Base-by-base conservation (phyloP, 2,113 vertebrate genomes). In the Poecilia latipinna region DNA sequence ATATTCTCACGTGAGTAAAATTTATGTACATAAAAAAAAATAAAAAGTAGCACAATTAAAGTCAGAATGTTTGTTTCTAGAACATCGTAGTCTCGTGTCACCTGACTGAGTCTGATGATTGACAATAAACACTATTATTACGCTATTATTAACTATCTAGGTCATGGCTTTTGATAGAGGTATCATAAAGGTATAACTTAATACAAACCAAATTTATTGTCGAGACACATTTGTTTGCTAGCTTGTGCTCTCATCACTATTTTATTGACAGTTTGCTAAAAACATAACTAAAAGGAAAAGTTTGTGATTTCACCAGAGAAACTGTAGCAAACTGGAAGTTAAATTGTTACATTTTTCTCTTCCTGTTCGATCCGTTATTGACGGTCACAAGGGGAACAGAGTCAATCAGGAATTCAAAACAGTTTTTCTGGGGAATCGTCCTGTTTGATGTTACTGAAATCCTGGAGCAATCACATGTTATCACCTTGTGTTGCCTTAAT, bases 21-120 rank as follows among this genome's bases (percentile, higher is more conserved):
- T 31, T 57, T 78, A 8, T 64, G 66, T 66, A 66, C 26, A 33
- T 70, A 51, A 54, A 31, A 54, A 31, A 51, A 69, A 75, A 5
- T 69, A 72, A 77, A 72, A 72, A 13, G 31, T 17, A 62, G 54
- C 26, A 28, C 65, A 70, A 65, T 39, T 68, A 39, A 82, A 72
- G 31, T 54, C 61, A 79, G 1, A 24, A 48, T 15, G 65, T 65
- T 77, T 48, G 37, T 42, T 66, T 73, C 31, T 29, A 68, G 17
- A 73, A n/a, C 60, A 10, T n/a, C 29, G 1, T 62, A 13, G 63
- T 65, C 44, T 48, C 5, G 17, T 48, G 17, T 65, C 63, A 37
- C 72, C n/a, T 70, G 39, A 60, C 68, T 33, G 68, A 77, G 61
- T 64, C 11, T 65, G 57, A 10, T 31, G 62, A 13, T 15, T 69